These are phyloP conservation scores for Burhinus oedicnemus DNA, from an alignment of 2,113 vertebrate species.

Conservation along the genomic window DNA sequence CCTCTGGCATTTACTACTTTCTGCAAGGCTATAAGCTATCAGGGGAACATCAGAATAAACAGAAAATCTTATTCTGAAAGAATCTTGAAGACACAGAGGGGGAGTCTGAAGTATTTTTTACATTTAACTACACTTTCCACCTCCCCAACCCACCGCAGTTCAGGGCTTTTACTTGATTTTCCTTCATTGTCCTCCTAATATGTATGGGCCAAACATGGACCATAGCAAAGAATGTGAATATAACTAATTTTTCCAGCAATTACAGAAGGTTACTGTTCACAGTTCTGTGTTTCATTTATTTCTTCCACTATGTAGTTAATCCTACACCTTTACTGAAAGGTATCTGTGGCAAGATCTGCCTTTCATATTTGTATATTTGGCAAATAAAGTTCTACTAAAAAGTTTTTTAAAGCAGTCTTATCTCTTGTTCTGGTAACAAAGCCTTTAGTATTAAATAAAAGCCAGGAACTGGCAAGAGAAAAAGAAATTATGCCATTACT, in stretches of 20 bases:
- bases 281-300: background rate
- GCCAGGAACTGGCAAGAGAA: background rate
- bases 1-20: conserved; percentile 8
- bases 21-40: background rate
- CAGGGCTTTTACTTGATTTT: background rate
- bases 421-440: background rate
- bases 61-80: background rate
- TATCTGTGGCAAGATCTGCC: background rate
- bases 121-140: background rate
- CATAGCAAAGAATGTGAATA: background rate
- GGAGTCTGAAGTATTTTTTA: background rate
- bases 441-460: background rate
- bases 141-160: background rate
- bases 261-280: background rate
- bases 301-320: background rate
- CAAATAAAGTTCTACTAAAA: background rate
- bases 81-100: background rate
- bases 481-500: background rate
- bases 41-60: background rate
- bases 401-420: background rate
- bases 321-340: background rate
- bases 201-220: background rate
- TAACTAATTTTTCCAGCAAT: background rate
- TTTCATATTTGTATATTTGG: background rate
- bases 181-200: background rate